Evolutionary conservation across 2,888 invertebrate genomes (phyloP).

Genomic region (Panzeria rudis): DNA sequence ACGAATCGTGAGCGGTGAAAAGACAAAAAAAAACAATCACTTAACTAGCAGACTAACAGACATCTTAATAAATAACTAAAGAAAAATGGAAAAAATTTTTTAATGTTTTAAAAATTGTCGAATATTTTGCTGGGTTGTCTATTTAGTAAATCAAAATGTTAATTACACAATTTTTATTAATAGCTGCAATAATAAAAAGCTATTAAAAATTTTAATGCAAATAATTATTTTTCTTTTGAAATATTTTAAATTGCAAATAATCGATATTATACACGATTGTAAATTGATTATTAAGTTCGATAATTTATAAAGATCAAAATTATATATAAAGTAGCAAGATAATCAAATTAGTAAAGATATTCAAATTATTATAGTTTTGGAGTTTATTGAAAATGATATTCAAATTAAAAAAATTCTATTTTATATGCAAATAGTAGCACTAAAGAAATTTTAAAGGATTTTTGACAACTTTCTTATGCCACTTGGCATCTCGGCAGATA

Average conservation of each 20-base stretch:
- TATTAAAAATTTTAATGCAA: slow-evolving; percentile 62
- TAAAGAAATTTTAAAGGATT: not conserved
- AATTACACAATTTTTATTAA: slow-evolving; percentile 54
- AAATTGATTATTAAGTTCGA: not conserved
- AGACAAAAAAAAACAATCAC: too few species aligned
- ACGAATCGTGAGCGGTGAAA: too few species aligned
- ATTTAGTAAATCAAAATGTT: not conserved
- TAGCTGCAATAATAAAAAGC: slow-evolving; percentile 41
- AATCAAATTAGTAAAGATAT: not conserved
- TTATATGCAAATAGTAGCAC: too few species aligned
- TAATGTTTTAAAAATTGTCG: not conserved
- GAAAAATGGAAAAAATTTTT: not conserved
- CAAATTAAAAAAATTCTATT: too few species aligned
- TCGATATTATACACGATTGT: not conserved
- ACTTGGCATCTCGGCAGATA: too few species aligned
- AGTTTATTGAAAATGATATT: too few species aligned
- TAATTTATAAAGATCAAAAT: not conserved
- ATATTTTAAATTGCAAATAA: not conserved
- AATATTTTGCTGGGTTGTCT: slow-evolving; percentile 30
- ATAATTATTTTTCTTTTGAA: slow-evolving; percentile 56
- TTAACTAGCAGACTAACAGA: too few species aligned
- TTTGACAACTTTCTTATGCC: not conserved
- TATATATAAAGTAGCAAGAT: too few species aligned
- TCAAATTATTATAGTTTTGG: too few species aligned
- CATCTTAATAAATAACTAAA: not conserved